These are phyloP conservation scores for Anastrepha ludens DNA, from an alignment of 1,140 invertebrate genomes.

Conservation along the genomic window DNA sequence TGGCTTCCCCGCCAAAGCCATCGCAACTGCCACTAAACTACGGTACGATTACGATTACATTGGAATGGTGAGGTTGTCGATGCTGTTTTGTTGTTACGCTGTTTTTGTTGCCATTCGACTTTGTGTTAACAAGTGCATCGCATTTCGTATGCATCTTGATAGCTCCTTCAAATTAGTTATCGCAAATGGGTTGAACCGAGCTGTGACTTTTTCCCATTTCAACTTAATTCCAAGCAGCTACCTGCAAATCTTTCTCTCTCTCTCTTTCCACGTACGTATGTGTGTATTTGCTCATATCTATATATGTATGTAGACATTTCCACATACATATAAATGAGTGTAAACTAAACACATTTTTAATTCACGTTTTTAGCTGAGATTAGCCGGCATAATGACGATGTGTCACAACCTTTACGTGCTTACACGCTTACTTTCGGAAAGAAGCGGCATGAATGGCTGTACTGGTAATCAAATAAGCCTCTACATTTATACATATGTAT, in stretches of 20 bases:
- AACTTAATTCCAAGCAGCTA: neutral
- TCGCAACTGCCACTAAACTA: neutral
- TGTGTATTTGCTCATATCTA: neutral
- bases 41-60: neutral
- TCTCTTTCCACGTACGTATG: neutral
- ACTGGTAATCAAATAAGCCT: neutral
- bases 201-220: conserved; percentile 7
- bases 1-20: neutral
- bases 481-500: neutral
- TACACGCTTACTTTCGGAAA: neutral
- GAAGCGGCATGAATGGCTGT: neutral
- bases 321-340: neutral
- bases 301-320: neutral
- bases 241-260: neutral
- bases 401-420: conserved; percentile 42
- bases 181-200: conserved; percentile 47
- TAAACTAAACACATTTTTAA: conserved; percentile 21
- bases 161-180: conserved; percentile 47
- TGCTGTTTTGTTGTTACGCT: neutral
- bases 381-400: conserved; percentile 49
- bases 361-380: conserved; percentile 45
- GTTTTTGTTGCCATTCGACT: neutral
- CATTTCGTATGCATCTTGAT: conserved; percentile 51
- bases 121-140: conserved; percentile 24
- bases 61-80: neutral